phyloP scores from a whole-genome alignment of 2,113 vertebrate species.

The Cochlearius cochlearius region DNA sequence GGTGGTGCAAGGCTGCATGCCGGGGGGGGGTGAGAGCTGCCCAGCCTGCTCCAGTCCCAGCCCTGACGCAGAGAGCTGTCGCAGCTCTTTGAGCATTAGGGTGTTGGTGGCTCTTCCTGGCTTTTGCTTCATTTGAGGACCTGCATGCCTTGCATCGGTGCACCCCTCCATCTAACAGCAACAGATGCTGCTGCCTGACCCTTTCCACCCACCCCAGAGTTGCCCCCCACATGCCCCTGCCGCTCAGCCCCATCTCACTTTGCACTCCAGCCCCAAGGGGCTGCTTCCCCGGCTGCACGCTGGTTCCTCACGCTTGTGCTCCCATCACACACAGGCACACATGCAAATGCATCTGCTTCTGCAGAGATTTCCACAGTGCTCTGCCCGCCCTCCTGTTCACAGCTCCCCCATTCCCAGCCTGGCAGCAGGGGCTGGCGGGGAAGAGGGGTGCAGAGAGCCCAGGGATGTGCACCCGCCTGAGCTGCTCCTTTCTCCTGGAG shows the following conservation, averaged over 20 bases:
- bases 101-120: background rate
- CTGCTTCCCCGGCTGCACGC: background rate
- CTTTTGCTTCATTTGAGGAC: background rate
- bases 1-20: rapidly evolving
- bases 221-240: background rate
- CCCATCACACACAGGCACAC: background rate
- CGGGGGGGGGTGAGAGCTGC: background rate
- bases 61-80: rapidly evolving
- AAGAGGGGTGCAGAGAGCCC: background rate
- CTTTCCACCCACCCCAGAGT: background rate
- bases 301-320: background rate
- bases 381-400: background rate
- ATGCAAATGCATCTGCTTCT: background rate
- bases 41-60: background rate
- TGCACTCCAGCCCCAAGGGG: background rate
- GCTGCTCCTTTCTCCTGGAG: background rate
- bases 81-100: background rate
- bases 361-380: background rate
- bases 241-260: background rate
- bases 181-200: background rate
- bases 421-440: background rate
- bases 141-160: background rate
- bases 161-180: background rate
- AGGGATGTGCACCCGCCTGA: background rate
- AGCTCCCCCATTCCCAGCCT: background rate